These are phyloP conservation scores for Campaea margaritaria DNA, from an alignment of 2,888 invertebrate species.

Conservation along the genomic window DNA sequence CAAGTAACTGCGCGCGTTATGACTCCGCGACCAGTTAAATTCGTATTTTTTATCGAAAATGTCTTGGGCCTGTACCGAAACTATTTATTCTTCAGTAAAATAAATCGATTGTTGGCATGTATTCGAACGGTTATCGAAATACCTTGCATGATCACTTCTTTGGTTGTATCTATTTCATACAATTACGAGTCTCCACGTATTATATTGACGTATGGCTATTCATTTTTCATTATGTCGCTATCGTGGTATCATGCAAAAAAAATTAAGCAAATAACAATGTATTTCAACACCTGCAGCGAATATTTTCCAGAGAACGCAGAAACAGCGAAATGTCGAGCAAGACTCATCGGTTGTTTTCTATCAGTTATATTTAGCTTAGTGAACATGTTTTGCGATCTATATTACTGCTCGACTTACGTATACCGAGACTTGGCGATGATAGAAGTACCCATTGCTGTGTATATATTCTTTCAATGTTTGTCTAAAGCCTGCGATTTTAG, in stretches of 20 bases:
- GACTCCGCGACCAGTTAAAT: conserved; percentile 5
- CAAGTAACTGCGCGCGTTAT: neutral
- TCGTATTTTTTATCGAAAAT: conserved; percentile 5
- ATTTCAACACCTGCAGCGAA: conserved; percentile 4
- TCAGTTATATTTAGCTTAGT: neutral
- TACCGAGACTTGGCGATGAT: too few species aligned
- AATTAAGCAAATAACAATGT: neutral
- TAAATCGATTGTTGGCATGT: neutral
- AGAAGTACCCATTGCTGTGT: neutral
- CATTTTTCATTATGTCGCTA: neutral
- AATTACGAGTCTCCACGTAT: neutral
- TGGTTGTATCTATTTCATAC: neutral
- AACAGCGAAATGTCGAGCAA: neutral
- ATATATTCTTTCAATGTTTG: neutral
- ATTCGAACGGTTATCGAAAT: neutral
- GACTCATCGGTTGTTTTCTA: neutral
- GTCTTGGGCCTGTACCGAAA: conserved; percentile 14
- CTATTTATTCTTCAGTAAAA: conserved; percentile 4
- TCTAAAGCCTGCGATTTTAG: neutral
- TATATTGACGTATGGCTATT: neutral
- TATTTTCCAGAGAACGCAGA: conserved; percentile 1
- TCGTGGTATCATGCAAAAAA: conserved; percentile 3
- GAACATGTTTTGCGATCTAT: neutral
- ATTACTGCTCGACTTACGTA: neutral
- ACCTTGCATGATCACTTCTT: neutral